These are phyloP conservation scores for Mustela nigripes DNA, from an alignment of 2,113 vertebrate genomes.

Conservation along the genomic window DNA sequence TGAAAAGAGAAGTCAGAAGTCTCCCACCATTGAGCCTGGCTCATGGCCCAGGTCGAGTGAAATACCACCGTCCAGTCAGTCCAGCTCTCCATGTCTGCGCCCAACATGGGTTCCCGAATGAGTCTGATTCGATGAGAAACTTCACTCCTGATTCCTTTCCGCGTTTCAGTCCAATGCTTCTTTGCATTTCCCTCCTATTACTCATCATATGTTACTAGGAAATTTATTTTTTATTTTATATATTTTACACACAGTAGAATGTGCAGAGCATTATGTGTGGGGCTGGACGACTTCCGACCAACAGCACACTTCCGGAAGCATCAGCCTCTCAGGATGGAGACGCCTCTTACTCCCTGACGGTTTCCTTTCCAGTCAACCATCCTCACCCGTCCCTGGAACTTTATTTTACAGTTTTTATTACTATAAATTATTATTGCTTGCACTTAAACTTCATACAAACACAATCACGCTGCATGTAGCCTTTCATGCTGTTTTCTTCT, in stretches of 20 bases:
- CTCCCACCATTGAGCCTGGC: neutral
- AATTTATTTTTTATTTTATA: neutral
- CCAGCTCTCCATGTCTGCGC: neutral
- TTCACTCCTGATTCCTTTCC: neutral
- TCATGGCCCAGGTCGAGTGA: neutral
- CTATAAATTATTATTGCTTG: neutral
- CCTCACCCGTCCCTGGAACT: neutral
- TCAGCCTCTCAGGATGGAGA: neutral
- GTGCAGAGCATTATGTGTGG: neutral
- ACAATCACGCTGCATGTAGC: neutral
- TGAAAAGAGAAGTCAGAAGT: neutral
- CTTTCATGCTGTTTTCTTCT: neutral
- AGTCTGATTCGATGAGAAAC: neutral
- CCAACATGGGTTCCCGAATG: neutral
- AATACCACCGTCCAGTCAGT: neutral
- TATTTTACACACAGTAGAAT: neutral
- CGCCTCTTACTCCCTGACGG: neutral
- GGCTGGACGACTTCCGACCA: slow-evolving; percentile 7
- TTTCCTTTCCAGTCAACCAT: neutral
- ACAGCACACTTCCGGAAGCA: neutral
- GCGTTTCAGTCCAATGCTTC: neutral
- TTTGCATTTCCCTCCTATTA: neutral
- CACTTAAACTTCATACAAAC: neutral
- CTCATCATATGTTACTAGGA: neutral
- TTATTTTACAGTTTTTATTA: neutral